A percentile compares a stretch with the other conserved stretches of the same genome.
phyloP scores from a whole-genome alignment of 2,113 vertebrate species.

The Anarhynchus alexandrinus region DNA sequence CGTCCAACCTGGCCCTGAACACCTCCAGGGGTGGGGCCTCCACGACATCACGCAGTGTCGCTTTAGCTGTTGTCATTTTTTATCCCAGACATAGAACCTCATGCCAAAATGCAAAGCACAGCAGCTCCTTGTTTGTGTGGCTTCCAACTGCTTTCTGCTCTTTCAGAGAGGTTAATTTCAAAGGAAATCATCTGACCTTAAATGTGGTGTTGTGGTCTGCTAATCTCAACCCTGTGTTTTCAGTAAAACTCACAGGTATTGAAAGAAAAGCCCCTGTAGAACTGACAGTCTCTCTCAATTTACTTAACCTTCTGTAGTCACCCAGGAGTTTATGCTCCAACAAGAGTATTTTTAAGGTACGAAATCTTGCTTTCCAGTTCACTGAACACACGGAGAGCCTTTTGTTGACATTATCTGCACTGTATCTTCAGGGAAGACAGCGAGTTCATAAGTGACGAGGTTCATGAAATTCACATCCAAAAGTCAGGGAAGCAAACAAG shows the following conservation, averaged over 20 bases:
- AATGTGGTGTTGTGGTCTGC: neutral
- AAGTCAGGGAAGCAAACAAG: neutral
- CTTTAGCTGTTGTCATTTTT: neutral
- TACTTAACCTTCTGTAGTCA: neutral
- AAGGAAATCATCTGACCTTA: neutral
- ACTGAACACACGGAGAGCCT: neutral
- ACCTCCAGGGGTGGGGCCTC: neutral
- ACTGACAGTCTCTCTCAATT: neutral
- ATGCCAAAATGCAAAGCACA: neutral
- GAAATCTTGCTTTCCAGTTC: neutral
- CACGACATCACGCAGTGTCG: neutral
- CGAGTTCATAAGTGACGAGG: neutral
- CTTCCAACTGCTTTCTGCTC: neutral
- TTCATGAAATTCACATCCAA: conserved; percentile 1
- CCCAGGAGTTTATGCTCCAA: neutral
- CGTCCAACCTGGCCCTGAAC: neutral
- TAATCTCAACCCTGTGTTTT: neutral
- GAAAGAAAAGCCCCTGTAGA: neutral
- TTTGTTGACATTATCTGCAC: conserved; percentile 11
- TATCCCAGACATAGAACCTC: neutral
- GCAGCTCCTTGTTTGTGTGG: neutral
- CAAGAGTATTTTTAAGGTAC: neutral
- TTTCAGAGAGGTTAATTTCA: neutral
- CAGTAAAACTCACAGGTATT: neutral
- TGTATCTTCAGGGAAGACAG: conserved; percentile 15